Evolutionary conservation across 2,113 vertebrate genomes (phyloP), one percentile per base, ranked within the genome.

Genomic region (Cebus imitator): DNA sequence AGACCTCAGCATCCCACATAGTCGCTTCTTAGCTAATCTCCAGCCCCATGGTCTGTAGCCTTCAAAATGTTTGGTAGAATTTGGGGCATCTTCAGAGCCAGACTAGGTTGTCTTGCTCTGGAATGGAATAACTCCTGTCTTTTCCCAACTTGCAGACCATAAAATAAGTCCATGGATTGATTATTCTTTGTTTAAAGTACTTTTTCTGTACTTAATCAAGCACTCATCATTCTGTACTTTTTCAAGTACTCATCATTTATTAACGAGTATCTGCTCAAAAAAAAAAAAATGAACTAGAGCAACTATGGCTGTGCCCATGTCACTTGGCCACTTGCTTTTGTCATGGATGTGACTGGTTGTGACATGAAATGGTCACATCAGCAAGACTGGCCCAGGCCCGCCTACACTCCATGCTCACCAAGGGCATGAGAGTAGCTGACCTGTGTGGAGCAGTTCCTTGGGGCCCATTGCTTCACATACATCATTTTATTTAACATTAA

Each of bases 301-400:
- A 8, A 27, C 72, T 5, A 13, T 35, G 17, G 14, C n/a, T 45
- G 2, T 0, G 0, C 27, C 43, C 16, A n/a, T 0, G 9, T 27
- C 32, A 32, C 45, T 37, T n/a, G 70, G 55, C 14, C 3, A 0
- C 40, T 68, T 78, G 66, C 20, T 73, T 90, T 79, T 87, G 43
- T 83, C 27, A 17, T 1, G 13, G 72, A 30, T 7, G 0, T 45
- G n/a, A 52, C 73, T 76, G 75, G 14, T 30, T 70, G 48, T 5
- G 50, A 58, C 14, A 25, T 16, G 9, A n/a, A 55, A 25, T 66
- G 13, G 40, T 37, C 27, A 52, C 32, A 12, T 66, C 58, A 79
- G 16, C 35, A 81, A 43, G 68, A 43, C 14, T 50, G 84, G 83
- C 30, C 78, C 20, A 23, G n/a, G 18, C n/a, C 66, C 20, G 6